Base-by-base conservation (phyloP, 2,888 invertebrate species). In the Buathra laborator region DNA sequence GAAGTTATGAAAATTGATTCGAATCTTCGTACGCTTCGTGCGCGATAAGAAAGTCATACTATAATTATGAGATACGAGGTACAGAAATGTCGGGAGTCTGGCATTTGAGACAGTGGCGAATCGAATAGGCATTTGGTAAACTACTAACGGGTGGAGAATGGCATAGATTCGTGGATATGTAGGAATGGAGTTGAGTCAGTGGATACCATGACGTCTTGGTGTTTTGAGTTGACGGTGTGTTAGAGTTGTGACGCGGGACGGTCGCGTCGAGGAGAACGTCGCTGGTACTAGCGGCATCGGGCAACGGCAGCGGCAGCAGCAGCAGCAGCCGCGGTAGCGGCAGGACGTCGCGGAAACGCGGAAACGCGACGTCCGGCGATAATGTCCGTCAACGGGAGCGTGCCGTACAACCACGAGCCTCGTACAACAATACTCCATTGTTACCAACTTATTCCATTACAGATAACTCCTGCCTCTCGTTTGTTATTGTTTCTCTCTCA, bases 391-490 rank as follows among this genome's bases (percentile, higher is more conserved):
- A 94, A 90, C 92, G 88, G 74, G 59, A 76, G 59, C 79, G 74
- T 74, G 76, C 67, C 81, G 84, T 77, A 81, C 77, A 81, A 72
- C 75, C 90, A 90, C 90, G 92, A 91, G 90, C 90, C 93, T 93
- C 90, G 90, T 90, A 88, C 89, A 92, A 93, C 94, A 94, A 94
- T 93, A 89, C 91, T 87, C 92, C 89, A 94, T 94, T 94, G 94
- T 94, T 93, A 91, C 93, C 93, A 94, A 94, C 94, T 94, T 94
- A 94, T 94, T 94, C 93, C 93, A 94, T 94, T 94, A 94, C 93
- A 94, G 93, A 94, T 94, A 94, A 94, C 93, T 92, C 91, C 88
- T 68, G 66, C 80, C 79, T 82, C 82, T 82, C 88, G 86, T 76
- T 84, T 89, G 88, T 86, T 84, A 84, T 78, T 86, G 74, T 84